A percentile compares a stretch with the other conserved stretches of the same genome.
phyloP scores from a whole-genome alignment of 2,797 vertebrate species.

The Hoplostethus atlanticus region DNA sequence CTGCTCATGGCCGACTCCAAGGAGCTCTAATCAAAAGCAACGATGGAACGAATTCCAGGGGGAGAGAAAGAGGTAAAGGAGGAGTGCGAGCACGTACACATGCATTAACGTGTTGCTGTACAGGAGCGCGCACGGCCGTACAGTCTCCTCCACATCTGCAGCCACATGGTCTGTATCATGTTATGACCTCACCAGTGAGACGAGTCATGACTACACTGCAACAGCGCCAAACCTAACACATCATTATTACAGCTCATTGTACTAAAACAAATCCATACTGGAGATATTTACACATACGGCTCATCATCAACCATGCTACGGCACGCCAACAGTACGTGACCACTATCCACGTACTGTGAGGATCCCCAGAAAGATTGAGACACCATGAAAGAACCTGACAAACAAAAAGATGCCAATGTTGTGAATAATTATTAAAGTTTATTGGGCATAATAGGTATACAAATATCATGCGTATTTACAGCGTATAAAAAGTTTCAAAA shows the following conservation, averaged over 20 bases:
- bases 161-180: conserved; percentile 66
- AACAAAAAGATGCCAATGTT: conserved; percentile 10
- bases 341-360: neutral
- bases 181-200: conserved; percentile 66
- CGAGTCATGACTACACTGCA: conserved; percentile 57
- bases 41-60: conserved; percentile 11
- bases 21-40: conserved; percentile 65
- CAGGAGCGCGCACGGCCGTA: neutral
- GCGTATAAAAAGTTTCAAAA: conserved; percentile 63
- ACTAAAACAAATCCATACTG: conserved; percentile 31
- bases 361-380: neutral
- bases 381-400: conserved; percentile 7
- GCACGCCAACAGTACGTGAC: neutral
- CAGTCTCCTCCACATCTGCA: neutral
- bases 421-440: conserved; percentile 71
- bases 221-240: conserved; percentile 61
- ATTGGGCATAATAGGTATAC: conserved; percentile 76
- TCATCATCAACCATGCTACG: neutral
- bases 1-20: conserved; percentile 34
- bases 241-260: conserved; percentile 65
- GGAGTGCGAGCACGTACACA: neutral
- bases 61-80: conserved; percentile 9
- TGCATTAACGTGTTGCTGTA: neutral
- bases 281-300: neutral
- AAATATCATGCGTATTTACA: conserved; percentile 83